A percentile compares a stretch with the other conserved stretches of the same genome.
These are phyloP conservation scores for Taenioides sp. DNA, from an alignment of 2,797 vertebrate genomes.

Conservation along the genomic window DNA sequence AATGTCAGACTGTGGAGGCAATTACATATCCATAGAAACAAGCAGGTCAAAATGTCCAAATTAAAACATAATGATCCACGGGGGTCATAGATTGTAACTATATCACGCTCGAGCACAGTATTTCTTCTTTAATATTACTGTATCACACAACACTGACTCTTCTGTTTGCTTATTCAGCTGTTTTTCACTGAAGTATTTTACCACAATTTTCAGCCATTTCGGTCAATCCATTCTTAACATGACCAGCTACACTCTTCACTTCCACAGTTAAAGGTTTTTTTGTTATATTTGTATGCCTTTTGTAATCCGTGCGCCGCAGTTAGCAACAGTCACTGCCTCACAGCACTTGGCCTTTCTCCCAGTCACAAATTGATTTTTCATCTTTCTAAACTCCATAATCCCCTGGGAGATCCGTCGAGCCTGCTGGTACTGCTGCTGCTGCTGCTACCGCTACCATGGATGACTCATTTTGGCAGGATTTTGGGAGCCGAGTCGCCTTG, in stretches of 20 bases:
- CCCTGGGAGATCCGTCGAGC: constrained; percentile 51
- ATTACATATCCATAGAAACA: too few species aligned
- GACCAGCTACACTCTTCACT: not conserved
- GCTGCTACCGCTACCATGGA: constrained; percentile 23
- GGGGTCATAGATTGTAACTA: too few species aligned
- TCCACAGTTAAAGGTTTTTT: not conserved
- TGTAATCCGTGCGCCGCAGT: constrained; percentile 38
- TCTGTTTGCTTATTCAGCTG: too few species aligned
- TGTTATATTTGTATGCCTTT: constrained; percentile 21
- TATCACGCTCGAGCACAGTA: too few species aligned
- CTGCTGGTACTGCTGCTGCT: constrained; percentile 48
- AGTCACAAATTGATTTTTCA: constrained; percentile 73
- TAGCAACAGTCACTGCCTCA: constrained; percentile 42
- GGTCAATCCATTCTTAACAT: not conserved
- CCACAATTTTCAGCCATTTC: not conserved
- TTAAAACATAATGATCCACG: too few species aligned
- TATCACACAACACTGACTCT: too few species aligned
- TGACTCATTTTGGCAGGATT: constrained; percentile 56
- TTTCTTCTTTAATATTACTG: too few species aligned
- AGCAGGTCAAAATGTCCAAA: too few species aligned
- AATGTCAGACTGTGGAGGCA: too few species aligned
- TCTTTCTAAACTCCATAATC: constrained; percentile 69
- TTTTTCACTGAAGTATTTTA: too few species aligned
- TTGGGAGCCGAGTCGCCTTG: constrained; percentile 26
- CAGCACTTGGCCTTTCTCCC: constrained; percentile 60